Evolutionary conservation across 2,113 vertebrate species (phyloP), one percentile per base, ranked within the genome.

Genomic region (Aptenodytes forsteri): DNA sequence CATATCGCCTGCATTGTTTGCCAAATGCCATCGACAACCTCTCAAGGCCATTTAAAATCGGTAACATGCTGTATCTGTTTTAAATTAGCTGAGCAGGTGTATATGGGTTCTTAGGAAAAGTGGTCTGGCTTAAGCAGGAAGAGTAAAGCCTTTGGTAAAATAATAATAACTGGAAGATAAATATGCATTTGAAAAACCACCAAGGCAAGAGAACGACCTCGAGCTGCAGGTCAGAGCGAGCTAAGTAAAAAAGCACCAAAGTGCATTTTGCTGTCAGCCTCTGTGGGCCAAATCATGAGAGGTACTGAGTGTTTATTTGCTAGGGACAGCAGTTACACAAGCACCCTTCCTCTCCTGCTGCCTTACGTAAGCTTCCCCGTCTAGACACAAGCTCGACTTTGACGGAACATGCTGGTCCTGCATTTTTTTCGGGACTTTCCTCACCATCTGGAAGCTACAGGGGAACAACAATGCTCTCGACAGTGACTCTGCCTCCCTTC

Each of bases 311-410:
- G 91, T 88, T 91, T 88, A 54, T 91, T 88, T 96, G 82, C 89
- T 86, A 77, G 84, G 94, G 87, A 94, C 54, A 30, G 93, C 94
- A 93, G 84, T 96, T 97, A 97, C 93, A 97, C 94, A 96, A 96
- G 85, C 85, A 89, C 70, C 67, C 91, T 94, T 96, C 95, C 94
- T 95, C 91, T 96, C 91, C 69, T 59, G 75, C 83, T 95, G 94
- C 94, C 89, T 96, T 96, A 96, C 30, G 17, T 91, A 96, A 96
- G 91, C 71, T 67, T 83, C 92, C 79, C 79, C 8, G 85, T 96
- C 93, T 96, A 96, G 95, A 97, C 95, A 90, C 89, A 85, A 87
- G 84, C 93, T 93, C 61, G 81, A 95, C 91, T 96, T 87, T 93
- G 93, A 97, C 47, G 7, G 94, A 96, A 95, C 91, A 93, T 83